phyloP scores from a whole-genome alignment of 2,888 invertebrate species.

The Oxystoma pomonae region DNA sequence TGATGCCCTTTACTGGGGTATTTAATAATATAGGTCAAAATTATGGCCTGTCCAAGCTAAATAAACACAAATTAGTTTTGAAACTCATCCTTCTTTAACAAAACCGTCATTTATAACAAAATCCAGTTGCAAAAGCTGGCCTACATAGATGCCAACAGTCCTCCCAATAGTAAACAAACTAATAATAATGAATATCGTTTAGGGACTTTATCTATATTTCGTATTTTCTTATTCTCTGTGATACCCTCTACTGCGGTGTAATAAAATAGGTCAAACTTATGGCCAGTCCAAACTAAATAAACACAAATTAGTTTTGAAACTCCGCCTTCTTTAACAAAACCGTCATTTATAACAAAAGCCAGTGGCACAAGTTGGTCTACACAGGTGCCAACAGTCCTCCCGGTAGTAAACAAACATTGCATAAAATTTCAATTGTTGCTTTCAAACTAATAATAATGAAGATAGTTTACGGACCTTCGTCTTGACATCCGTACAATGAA shows the following conservation, averaged over 20 bases:
- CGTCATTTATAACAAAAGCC: background rate
- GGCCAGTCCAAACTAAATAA: slow-evolving; percentile 21
- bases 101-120: too few species aligned
- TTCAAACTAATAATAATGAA: slow-evolving; percentile 44
- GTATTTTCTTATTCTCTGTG: too few species aligned
- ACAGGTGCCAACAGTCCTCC: slow-evolving; percentile 27
- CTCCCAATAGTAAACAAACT: too few species aligned
- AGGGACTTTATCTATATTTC: too few species aligned
- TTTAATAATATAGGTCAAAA: too few species aligned
- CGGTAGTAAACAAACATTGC: slow-evolving; percentile 38
- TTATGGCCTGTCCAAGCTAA: slow-evolving; percentile 22
- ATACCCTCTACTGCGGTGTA: too few species aligned
- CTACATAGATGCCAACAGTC: too few species aligned
- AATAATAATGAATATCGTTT: too few species aligned
- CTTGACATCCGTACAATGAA: slow-evolving; percentile 48
- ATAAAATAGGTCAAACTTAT: too few species aligned
- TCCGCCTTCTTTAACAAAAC: slow-evolving; percentile 2
- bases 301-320: background rate
- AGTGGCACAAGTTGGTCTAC: slow-evolving; percentile 19
- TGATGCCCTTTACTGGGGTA: too few species aligned
- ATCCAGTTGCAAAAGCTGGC: too few species aligned
- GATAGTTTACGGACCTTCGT: slow-evolving; percentile 46
- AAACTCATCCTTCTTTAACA: too few species aligned
- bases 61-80: background rate
- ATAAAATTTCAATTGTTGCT: slow-evolving; percentile 41